Base-by-base conservation (phyloP, 2,888 invertebrate genomes). In the Lottia gigantea region DNA sequence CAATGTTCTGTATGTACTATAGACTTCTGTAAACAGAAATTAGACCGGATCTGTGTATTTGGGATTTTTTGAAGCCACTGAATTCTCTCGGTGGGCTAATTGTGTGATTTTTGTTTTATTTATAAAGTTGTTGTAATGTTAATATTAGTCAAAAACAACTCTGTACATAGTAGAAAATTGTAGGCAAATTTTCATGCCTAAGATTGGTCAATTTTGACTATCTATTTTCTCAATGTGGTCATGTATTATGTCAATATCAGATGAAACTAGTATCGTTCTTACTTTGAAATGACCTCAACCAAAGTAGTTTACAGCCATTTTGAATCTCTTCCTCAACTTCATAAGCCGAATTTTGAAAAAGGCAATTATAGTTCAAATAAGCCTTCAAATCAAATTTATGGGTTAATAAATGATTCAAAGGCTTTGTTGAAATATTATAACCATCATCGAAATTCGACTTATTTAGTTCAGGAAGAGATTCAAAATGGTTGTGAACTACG, bases 81-180 rank as follows among this genome's bases (percentile, higher is more conserved):
- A 23, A 55, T 23, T 23, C 6, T 55, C 55, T 55, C 55, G 19
- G 14, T 55, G 55, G 55, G 55, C 40, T 55, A 55, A 55, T 23
- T 55, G 55, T 55, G 55, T 55, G 55, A 55, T 55, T 55, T 55
- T 55, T 55, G 19, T 19, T 55, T 55, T 55, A 55, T 55, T 55
- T 55, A 55, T 55, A 19, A 55, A 55, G 55, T 55, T 55, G 55
- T 55, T 55, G 55, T 55, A 55, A 55, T 55, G 55, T 55, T 55
- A 19, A 55, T 55, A 55, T 23, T 55, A 55, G 55, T 55, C 55
- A 55, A 55, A 8, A 55, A 12, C 55, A 55, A 55, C 55, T 55
- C 19, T 55, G 55, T 55, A 55, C 55, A 55, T 55, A 55, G 55
- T 55, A 55, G 55, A 55, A 23, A 55, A 55, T 55, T 55, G 55